Evolutionary conservation across 2,113 vertebrate species (phyloP).

Genomic region (Gasterosteus aculeatus): DNA sequence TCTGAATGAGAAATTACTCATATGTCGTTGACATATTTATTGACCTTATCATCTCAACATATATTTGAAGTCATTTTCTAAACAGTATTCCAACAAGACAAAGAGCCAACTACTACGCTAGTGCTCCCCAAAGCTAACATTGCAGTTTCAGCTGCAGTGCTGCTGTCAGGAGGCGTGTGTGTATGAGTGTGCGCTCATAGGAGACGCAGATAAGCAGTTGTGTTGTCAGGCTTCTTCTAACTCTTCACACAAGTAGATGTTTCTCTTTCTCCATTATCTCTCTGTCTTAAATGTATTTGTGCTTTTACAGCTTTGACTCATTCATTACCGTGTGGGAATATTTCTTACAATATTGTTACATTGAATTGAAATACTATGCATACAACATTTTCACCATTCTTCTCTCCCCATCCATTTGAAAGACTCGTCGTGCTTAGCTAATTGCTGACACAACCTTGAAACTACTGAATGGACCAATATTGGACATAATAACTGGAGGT

Average conservation of each 20-base stretch:
- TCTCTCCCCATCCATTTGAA: background rate
- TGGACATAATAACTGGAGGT: background rate
- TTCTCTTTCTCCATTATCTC: background rate
- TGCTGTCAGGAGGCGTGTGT: conserved; percentile 38
- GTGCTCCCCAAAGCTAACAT: background rate
- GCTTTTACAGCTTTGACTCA: conserved; percentile 1
- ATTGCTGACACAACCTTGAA: too few relatives aligned
- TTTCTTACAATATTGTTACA: background rate
- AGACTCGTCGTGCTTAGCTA: background rate
- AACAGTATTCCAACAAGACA: background rate
- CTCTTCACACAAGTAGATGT: conserved; percentile 11
- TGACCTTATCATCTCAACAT: background rate
- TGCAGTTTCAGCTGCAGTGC: conserved; percentile 45
- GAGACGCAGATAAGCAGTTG: conserved; percentile 22
- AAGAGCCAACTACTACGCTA: background rate
- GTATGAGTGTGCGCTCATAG: conserved; percentile 9
- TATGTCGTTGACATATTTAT: background rate
- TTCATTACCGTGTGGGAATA: background rate
- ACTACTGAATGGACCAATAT: background rate
- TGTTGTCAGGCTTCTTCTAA: conserved; percentile 47
- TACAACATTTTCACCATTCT: background rate
- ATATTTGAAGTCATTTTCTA: background rate
- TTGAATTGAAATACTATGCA: background rate
- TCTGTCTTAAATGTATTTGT: background rate
- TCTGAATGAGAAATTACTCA: background rate